phyloP scores from a whole-genome alignment of 35 echinoderm and acorn worm genomes.

The Heliocidaris erythrogramma region DNA sequence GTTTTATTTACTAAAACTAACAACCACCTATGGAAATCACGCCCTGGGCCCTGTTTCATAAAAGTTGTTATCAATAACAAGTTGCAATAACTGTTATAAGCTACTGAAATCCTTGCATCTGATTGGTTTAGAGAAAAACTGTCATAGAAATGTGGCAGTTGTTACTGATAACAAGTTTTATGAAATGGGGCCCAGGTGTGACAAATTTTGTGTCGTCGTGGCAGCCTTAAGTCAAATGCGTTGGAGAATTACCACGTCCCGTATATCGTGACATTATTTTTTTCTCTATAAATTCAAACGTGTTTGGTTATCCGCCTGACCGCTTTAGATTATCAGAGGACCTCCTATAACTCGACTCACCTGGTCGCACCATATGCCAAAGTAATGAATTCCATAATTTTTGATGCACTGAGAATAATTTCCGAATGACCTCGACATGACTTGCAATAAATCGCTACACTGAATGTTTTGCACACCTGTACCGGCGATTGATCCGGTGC shows the following conservation, averaged over 20 bases:
- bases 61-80: too few species aligned
- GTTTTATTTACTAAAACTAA: too few species aligned
- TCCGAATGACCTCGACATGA: background rate
- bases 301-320: background rate
- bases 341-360: background rate
- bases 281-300: background rate
- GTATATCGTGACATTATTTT: background rate
- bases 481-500: background rate
- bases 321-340: background rate
- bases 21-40: too few species aligned
- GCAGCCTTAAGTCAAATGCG: too few species aligned
- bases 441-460: background rate
- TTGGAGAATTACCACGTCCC: background rate
- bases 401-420: background rate
- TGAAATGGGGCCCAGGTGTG: too few species aligned
- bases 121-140: too few species aligned
- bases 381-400: conserved; percentile 14
- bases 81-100: too few species aligned
- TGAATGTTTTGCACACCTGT: background rate
- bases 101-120: too few species aligned
- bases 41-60: too few species aligned
- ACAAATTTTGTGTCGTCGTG: too few species aligned
- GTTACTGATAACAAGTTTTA: too few species aligned
- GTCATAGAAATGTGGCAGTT: too few species aligned
- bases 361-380: background rate